Conservation (phyloP, 2,113 vertebrate species). For the Okapia johnstoni region DNA sequence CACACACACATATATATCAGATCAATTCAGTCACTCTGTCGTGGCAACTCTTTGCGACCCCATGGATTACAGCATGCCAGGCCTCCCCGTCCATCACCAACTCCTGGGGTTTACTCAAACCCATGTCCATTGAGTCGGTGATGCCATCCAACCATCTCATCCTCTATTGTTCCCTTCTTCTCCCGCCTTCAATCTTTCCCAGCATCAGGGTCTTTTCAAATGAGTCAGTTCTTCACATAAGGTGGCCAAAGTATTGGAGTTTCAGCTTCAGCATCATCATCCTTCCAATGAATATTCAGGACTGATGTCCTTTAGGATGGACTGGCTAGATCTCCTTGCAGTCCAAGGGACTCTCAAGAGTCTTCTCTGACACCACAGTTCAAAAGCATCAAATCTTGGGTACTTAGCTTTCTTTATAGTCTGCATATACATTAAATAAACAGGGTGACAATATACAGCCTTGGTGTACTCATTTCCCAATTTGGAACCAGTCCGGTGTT, state of each 20-base stretch:
- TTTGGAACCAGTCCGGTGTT: not conserved
- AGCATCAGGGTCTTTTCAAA: not conserved
- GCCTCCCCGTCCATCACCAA: not conserved
- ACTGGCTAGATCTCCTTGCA: not conserved
- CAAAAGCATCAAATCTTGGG: not conserved
- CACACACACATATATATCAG: too few species aligned
- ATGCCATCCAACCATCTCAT: not conserved
- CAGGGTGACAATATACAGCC: not conserved
- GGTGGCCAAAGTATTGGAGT: not conserved
- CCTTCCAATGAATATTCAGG: not conserved
- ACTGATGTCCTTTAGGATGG: not conserved
- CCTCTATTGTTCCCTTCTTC: not conserved
- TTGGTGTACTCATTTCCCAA: not conserved
- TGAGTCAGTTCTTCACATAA: not conserved
- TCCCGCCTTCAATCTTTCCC: not conserved
- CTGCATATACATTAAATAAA: not conserved
- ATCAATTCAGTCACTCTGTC: not conserved
- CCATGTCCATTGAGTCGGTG: not conserved
- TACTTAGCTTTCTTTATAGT: not conserved
- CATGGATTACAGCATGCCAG: not conserved
- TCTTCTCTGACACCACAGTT: not conserved
- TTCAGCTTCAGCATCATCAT: not conserved
- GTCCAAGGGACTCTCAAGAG: not conserved
- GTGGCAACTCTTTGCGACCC: accelerated
- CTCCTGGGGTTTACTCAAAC: not conserved